Conservation (phyloP, 1,140 invertebrate genomes). For the Matsumurasca onukii region DNA sequence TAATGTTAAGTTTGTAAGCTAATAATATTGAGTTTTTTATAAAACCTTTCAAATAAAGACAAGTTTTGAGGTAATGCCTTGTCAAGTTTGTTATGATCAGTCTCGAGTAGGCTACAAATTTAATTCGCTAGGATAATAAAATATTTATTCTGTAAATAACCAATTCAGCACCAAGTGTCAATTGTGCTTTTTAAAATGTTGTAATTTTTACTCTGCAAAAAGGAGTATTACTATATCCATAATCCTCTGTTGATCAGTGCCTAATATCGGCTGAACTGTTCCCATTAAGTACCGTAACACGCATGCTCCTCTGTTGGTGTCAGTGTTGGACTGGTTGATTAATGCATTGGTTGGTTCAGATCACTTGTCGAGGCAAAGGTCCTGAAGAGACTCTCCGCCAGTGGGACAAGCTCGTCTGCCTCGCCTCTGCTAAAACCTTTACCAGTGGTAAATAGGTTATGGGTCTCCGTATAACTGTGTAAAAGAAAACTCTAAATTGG, state of each 20-base stretch:
- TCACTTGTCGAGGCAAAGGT: background rate
- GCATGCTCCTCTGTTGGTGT: background rate
- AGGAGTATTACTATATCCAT: background rate
- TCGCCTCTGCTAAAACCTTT: background rate
- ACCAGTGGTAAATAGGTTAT: background rate
- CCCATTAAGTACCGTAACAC: background rate
- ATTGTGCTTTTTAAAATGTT: background rate
- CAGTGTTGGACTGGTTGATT: background rate
- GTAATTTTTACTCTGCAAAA: background rate
- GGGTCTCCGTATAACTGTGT: too few relatives aligned
- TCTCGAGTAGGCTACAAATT: too few relatives aligned
- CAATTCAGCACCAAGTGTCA: background rate
- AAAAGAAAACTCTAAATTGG: too few relatives aligned
- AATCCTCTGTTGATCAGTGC: background rate
- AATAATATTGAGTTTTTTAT: too few relatives aligned
- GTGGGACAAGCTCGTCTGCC: conserved; percentile 2
- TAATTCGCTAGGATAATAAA: too few relatives aligned
- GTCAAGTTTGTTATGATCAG: too few relatives aligned
- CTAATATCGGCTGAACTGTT: background rate
- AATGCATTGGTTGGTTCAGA: conserved; percentile 24
- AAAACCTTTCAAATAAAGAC: too few relatives aligned
- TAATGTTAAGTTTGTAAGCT: too few relatives aligned
- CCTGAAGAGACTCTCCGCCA: background rate
- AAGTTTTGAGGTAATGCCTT: too few relatives aligned
- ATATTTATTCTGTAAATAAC: background rate